Conservation (phyloP, 1,140 invertebrate genomes). For the Papilio xuthus region DNA sequence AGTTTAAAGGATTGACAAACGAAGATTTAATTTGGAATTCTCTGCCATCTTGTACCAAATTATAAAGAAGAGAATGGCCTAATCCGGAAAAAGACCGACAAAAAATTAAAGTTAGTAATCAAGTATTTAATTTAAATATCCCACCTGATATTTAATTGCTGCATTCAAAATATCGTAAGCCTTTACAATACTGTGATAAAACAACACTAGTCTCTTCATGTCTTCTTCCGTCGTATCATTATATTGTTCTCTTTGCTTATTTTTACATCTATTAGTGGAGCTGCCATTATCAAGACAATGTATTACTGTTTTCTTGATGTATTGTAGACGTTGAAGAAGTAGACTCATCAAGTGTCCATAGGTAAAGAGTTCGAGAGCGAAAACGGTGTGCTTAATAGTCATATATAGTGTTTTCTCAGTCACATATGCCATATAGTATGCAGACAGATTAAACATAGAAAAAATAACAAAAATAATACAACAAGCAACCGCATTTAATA, state of each 20-base stretch:
- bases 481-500: neutral
- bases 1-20: too few relatives aligned
- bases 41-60: too few relatives aligned
- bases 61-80: too few relatives aligned
- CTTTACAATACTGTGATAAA: neutral
- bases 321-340: neutral
- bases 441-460: neutral
- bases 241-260: neutral
- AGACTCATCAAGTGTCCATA: neutral
- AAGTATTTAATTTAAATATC: neutral
- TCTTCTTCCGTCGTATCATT: neutral
- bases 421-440: neutral
- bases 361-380: neutral
- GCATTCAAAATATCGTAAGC: neutral
- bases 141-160: slow-evolving; percentile 8
- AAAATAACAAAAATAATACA: neutral
- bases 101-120: neutral
- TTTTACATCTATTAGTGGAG: neutral
- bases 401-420: neutral
- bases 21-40: too few relatives aligned
- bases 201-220: neutral
- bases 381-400: neutral
- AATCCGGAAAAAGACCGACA: too few relatives aligned
- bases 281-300: neutral
- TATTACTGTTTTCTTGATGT: neutral